Conservation (phyloP, 2,888 invertebrate genomes). For the Tetramorium bicarinatum region DNA sequence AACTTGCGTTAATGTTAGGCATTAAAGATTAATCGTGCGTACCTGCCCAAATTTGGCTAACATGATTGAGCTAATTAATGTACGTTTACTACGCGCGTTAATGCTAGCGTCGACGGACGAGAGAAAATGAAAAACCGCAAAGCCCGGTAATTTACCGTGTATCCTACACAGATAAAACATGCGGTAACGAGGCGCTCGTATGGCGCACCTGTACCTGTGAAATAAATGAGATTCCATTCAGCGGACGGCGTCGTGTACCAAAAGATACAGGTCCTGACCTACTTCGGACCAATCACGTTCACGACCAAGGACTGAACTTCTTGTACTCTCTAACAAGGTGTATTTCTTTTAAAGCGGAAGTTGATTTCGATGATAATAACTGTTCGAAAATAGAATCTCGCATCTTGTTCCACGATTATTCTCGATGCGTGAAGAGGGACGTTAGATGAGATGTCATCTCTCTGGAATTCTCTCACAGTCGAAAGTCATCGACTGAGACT, state of each 20-base stretch:
- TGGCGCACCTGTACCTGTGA: conserved; percentile 16
- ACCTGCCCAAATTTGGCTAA: background rate
- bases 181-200: background rate
- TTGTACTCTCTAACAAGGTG: conserved; percentile 51
- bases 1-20: background rate
- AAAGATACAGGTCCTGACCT: conserved; percentile 81
- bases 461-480: conserved; percentile 52
- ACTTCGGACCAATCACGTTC: conserved; percentile 81
- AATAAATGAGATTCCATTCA: conserved; percentile 66
- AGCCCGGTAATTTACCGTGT: conserved; percentile 1
- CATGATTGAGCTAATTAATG: conserved; percentile 23
- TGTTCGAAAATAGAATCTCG: conserved; percentile 50
- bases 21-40: background rate
- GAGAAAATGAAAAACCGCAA: background rate
- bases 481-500: conserved; percentile 54
- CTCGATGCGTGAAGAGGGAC: conserved; percentile 5
- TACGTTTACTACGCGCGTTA: background rate
- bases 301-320: conserved; percentile 78
- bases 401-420: background rate
- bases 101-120: background rate
- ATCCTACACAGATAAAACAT: background rate
- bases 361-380: conserved; percentile 44
- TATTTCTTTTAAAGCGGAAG: background rate
- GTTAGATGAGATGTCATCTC: conserved; percentile 62
- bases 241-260: conserved; percentile 61